phyloP scores from a whole-genome alignment of 2,113 vertebrate species.

The Todiramphus saurophagus region DNA sequence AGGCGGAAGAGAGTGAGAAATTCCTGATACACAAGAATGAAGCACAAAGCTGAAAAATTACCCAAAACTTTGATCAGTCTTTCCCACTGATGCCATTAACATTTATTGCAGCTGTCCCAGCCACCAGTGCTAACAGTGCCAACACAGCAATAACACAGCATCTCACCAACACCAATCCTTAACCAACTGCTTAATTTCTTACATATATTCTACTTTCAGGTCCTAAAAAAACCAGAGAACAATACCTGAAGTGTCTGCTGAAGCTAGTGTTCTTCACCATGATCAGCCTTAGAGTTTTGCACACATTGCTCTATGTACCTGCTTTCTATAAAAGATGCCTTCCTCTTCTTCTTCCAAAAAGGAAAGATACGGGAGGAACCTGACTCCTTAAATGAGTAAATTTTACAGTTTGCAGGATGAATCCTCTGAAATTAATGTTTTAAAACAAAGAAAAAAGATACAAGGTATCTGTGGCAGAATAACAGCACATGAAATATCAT shows the following conservation, averaged over 20 bases:
- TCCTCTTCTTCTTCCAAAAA: not conserved
- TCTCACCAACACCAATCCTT: not conserved
- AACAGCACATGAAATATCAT: not conserved
- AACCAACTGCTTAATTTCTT: not conserved
- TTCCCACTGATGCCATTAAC: not conserved
- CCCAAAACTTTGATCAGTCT: not conserved
- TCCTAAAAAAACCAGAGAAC: not conserved
- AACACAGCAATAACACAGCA: not conserved
- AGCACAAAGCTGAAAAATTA: constrained; percentile 2
- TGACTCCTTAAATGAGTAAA: not conserved
- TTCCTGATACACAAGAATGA: not conserved
- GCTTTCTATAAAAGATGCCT: not conserved
- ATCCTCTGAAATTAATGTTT: not conserved
- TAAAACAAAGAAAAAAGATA: not conserved
- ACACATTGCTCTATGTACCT: not conserved
- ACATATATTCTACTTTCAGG: not conserved
- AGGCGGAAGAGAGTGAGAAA: not conserved
- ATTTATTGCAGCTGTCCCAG: not conserved
- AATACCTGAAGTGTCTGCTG: not conserved
- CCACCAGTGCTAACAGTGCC: not conserved
- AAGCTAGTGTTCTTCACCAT: not conserved
- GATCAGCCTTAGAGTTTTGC: not conserved
- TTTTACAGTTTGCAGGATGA: not conserved
- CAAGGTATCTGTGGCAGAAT: not conserved
- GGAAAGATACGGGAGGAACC: not conserved